Conservation (phyloP, 2,797 vertebrate species). For the Nyctibius grandis region DNA sequence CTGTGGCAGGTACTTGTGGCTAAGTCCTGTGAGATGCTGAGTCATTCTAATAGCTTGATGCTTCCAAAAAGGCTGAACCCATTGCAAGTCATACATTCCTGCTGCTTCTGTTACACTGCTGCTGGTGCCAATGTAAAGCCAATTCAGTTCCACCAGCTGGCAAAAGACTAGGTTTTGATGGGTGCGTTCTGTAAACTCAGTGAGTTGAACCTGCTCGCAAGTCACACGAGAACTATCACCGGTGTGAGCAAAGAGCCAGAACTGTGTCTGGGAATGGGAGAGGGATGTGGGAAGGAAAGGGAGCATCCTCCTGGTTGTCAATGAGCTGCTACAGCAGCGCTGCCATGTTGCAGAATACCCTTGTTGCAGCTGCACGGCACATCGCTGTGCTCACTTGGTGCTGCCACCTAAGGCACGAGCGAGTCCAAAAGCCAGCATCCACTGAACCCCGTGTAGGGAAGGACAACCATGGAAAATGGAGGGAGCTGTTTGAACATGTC, state of each 20-base stretch:
- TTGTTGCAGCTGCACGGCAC: not conserved
- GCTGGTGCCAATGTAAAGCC: not conserved
- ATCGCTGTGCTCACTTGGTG: rapidly evolving
- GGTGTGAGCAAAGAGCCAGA: not conserved
- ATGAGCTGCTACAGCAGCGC: not conserved
- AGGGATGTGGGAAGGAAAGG: not conserved
- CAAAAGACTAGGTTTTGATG: not conserved
- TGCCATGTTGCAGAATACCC: not conserved
- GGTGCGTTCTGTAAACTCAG: not conserved
- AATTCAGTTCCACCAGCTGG: not conserved
- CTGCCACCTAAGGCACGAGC: not conserved
- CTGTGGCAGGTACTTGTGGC: not conserved
- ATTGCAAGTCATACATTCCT: not conserved
- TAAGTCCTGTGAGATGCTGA: not conserved
- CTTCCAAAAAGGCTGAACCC: not conserved
- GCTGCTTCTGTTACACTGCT: not conserved
- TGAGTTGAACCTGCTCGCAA: rapidly evolving
- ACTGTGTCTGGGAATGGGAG: not conserved
- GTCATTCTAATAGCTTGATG: not conserved
- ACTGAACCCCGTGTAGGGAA: not conserved
- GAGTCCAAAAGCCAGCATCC: not conserved
- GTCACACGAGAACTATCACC: not conserved
- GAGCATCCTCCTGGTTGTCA: not conserved
- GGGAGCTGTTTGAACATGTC: not conserved
- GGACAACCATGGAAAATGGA: not conserved